These are phyloP conservation scores for Macaca nemestrina DNA, from an alignment of 2,113 vertebrate genomes.

Conservation along the genomic window DNA sequence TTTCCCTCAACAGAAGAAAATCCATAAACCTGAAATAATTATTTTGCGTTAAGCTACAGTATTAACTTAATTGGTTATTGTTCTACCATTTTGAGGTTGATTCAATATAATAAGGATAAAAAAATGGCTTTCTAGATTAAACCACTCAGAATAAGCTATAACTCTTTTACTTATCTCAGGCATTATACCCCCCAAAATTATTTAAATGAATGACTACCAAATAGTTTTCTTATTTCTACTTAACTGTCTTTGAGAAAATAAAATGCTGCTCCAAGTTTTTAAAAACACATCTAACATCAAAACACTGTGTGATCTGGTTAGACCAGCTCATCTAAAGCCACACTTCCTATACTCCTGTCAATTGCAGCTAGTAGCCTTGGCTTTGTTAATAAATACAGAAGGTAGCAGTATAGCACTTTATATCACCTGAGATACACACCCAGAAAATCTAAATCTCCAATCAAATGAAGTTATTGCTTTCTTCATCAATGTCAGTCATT, in stretches of 20 bases:
- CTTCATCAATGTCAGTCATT: not conserved
- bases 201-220: not conserved
- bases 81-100: not conserved
- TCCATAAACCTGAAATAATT: not conserved
- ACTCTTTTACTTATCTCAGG: not conserved
- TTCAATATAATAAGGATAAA: not conserved
- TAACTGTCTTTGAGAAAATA: not conserved
- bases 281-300: not conserved
- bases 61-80: not conserved
- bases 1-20: not conserved
- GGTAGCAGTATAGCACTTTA: not conserved
- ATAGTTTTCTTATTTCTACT: not conserved
- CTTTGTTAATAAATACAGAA: not conserved
- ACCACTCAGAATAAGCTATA: not conserved
- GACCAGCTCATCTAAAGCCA: not conserved
- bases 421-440: not conserved
- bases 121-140: not conserved
- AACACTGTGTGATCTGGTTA: not conserved
- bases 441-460: not conserved
- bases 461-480: constrained; percentile 13
- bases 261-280: not conserved
- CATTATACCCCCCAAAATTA: not conserved
- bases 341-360: not conserved
- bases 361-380: not conserved
- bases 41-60: not conserved